Evolutionary conservation across 2,888 invertebrate species (phyloP), one percentile per base, ranked within the genome.

Genomic region (Diplolepis rosae): DNA sequence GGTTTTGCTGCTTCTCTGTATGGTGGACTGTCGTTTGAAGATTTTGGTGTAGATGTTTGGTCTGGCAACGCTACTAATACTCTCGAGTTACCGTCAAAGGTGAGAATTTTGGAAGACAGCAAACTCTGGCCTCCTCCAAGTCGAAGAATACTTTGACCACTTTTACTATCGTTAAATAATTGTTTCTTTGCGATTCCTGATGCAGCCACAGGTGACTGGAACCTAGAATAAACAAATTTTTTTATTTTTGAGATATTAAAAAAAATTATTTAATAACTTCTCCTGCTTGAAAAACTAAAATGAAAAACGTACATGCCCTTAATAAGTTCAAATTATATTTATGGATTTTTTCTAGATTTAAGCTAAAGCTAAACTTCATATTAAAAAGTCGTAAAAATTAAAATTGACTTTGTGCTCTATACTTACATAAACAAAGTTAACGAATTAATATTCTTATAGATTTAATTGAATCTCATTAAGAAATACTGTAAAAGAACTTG

Each of bases 171-270:
- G 0, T 81, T 70, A 69, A 89, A 90, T 6, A 90, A 79, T 39
- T 89, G 87, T 74, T 89, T 89, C 76, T 89, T 89, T 3, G 84
- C 88, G 79, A 83, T 81, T 30, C 85, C 84, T 2, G 87, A 91
- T 2, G 91, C 79, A 28, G 84, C 89, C 51, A 92, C 90, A 0
- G 94, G 94, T 0, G 93, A 92, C 69, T 93, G 91, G 86, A 94
- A 94, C 79, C 93, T 90, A 75, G 93, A 93, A 56, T 91, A 67
- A 69, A 27, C 2, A 68, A 69, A 56, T 42, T 56, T 50, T 18
- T 48, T 15, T 61, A 66, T 50, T 45, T 45, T 3, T 15, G 24
- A 24, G 39, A 22, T 65, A 51, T 66, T 32, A 61, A 65, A 45
- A 32, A 30, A 1, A 32, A 52, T 66, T 65, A 5, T 52, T 52